Conservation (phyloP, 1,140 invertebrate species). For the Tetramorium alpestre region DNA sequence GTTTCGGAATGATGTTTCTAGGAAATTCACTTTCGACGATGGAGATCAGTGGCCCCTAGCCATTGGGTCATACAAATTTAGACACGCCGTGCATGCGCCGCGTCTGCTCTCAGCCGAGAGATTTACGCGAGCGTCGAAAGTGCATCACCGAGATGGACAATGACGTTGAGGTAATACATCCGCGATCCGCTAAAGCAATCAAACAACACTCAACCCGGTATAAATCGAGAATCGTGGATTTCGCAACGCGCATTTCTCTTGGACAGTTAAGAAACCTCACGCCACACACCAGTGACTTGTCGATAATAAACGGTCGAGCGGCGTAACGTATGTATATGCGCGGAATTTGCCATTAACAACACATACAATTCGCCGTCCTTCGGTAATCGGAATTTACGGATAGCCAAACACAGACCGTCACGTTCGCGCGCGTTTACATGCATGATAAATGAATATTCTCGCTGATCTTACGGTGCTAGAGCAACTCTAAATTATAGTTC, state of each 20-base stretch:
- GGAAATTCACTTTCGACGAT: constrained; percentile 71
- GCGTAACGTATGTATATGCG: background rate
- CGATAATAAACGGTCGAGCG: constrained; percentile 33
- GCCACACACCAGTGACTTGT: background rate
- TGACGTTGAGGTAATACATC: constrained; percentile 17
- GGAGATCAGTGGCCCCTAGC: constrained; percentile 69
- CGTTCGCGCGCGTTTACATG: background rate
- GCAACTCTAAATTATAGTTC: background rate
- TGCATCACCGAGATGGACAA: constrained; percentile 22
- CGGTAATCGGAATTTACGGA: constrained; percentile 6
- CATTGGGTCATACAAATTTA: constrained; percentile 73
- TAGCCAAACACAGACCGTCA: background rate
- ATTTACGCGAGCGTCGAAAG: constrained; percentile 50
- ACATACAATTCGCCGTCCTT: constrained; percentile 12
- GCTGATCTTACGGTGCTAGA: background rate
- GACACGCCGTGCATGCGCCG: constrained; percentile 26
- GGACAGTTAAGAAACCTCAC: background rate
- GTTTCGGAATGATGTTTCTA: constrained; percentile 58
- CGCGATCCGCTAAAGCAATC: constrained; percentile 28
- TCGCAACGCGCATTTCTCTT: constrained; percentile 12
- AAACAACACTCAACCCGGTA: constrained; percentile 25
- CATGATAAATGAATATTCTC: constrained; percentile 17
- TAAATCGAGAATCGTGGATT: constrained; percentile 2
- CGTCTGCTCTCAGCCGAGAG: constrained; percentile 41
- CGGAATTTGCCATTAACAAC: constrained; percentile 34